Conservation (phyloP, 2,888 invertebrate genomes). For the Drosophila lacicola region DNA sequence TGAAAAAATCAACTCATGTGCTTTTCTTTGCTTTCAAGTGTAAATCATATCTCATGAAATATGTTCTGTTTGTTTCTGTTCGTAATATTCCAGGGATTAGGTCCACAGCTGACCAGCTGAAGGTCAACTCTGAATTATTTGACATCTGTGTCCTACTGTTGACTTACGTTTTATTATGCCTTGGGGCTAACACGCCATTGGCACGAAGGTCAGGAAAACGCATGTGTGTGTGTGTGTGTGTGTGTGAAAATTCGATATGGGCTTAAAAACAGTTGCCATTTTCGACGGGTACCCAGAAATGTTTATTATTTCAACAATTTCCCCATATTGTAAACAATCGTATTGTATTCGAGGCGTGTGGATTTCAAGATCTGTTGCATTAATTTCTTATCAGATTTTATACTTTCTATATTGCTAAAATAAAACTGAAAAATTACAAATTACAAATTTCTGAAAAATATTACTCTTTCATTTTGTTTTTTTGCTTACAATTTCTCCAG, state of each 20-base stretch:
- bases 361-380: slow-evolving; percentile 1
- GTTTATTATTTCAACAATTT: slow-evolving; percentile 16
- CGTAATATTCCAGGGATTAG: slow-evolving; percentile 40
- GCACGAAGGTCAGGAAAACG: slow-evolving; percentile 34
- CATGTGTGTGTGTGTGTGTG: neutral
- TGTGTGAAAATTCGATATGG: slow-evolving; percentile 32
- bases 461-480: neutral
- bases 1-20: slow-evolving; percentile 16
- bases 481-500: neutral
- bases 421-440: no score
- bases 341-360: neutral
- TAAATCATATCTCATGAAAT: slow-evolving; percentile 28
- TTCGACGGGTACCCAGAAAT: slow-evolving; percentile 9
- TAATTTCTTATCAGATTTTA: neutral
- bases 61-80: slow-evolving; percentile 31
- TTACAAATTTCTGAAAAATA: no score
- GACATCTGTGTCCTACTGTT: slow-evolving; percentile 25
- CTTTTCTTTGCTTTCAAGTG: slow-evolving; percentile 1
- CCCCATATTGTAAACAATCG: slow-evolving; percentile 1
- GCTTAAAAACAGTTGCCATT: slow-evolving; percentile 16
- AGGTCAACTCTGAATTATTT: slow-evolving; percentile 43
- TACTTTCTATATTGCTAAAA: neutral
- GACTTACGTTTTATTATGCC: slow-evolving; percentile 33
- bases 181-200: slow-evolving; percentile 14
- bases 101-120: slow-evolving; percentile 11